Conservation (phyloP, 2,113 vertebrate species). For the Python bivittatus region DNA sequence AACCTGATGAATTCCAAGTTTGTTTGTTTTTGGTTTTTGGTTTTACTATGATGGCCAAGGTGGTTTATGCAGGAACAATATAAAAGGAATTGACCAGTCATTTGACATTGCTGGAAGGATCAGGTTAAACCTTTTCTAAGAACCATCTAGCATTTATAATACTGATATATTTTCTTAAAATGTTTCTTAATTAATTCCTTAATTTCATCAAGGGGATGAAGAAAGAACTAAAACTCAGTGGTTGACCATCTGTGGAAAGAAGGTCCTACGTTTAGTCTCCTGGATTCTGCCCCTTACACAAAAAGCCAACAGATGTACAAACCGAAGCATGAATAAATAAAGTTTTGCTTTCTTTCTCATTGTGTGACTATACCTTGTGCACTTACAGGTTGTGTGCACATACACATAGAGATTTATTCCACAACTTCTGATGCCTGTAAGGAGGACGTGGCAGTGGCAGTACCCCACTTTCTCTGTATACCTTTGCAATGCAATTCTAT, state of each 20-base stretch:
- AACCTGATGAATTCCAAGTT: background rate
- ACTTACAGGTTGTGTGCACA: background rate
- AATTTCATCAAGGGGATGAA: background rate
- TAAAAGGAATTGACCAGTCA: constrained; percentile 3
- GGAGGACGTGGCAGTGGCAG: background rate
- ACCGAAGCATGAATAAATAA: background rate
- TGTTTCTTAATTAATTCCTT: too few relatives aligned
- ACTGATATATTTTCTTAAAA: too few relatives aligned
- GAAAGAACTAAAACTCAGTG: background rate
- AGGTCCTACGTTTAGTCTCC: background rate
- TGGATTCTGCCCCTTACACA: background rate
- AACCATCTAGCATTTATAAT: background rate
- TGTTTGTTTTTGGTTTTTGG: too few relatives aligned
- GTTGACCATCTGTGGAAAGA: background rate
- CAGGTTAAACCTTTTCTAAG: background rate
- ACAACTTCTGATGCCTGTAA: background rate
- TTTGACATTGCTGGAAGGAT: background rate
- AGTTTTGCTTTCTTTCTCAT: background rate
- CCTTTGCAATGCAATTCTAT: background rate
- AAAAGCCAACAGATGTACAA: background rate
- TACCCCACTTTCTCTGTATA: background rate
- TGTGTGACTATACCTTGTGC: background rate
- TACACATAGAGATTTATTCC: background rate
- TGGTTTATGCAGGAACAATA: background rate
- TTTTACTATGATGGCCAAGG: background rate